Conservation (phyloP, 2,888 invertebrate genomes). For the Folsomia manolachei region DNA sequence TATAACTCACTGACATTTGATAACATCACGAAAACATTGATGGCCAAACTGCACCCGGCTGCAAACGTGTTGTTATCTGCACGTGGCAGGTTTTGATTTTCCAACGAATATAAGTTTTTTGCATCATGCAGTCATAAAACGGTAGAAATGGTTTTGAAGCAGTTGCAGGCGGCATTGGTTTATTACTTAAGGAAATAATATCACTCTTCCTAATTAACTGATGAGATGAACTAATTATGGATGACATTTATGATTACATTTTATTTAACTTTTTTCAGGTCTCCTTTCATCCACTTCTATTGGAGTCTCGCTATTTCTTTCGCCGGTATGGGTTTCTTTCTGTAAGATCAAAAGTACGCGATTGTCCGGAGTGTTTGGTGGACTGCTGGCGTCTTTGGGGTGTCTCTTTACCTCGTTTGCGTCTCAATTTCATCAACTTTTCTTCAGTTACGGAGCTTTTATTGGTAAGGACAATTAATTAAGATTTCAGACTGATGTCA, state of each 20-base stretch:
- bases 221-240: neutral
- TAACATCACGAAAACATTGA: too few species aligned
- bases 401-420: constrained; percentile 87
- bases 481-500: neutral
- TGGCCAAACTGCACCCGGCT: neutral
- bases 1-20: too few species aligned
- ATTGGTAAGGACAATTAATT: constrained; percentile 55
- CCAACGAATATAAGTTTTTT: too few species aligned
- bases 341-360: constrained; percentile 77
- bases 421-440: constrained; percentile 81
- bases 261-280: constrained; percentile 59
- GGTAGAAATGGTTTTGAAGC: too few species aligned
- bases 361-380: constrained; percentile 81
- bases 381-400: constrained; percentile 78
- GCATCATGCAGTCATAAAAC: too few species aligned
- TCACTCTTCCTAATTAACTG: neutral
- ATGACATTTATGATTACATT: neutral
- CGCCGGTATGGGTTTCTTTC: constrained; percentile 78
- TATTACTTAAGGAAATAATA: too few species aligned
- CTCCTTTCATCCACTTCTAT: constrained; percentile 78
- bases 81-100: neutral
- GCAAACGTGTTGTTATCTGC: neutral
- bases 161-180: too few species aligned
- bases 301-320: constrained; percentile 73
- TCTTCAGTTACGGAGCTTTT: constrained; percentile 73